Percentiles rank a stretch among this genome's conserved stretches.
These are phyloP conservation scores for Platysteira castanea DNA, from an alignment of 2,113 vertebrate species.

Conservation along the genomic window DNA sequence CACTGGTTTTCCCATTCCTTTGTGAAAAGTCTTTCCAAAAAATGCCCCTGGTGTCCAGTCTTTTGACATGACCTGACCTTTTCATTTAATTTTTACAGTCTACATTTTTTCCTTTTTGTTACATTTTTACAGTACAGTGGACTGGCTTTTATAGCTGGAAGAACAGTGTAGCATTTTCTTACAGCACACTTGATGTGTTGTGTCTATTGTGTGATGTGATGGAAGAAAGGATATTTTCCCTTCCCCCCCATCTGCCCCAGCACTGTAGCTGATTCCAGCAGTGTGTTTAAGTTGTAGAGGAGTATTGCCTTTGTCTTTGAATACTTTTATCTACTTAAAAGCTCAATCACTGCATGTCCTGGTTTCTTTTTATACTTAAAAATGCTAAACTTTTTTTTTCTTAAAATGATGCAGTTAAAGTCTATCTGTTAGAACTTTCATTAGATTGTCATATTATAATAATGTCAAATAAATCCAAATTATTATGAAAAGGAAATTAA, in stretches of 20 bases:
- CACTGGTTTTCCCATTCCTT: neutral
- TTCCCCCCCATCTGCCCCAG: neutral
- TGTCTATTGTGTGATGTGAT: neutral
- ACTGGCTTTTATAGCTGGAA: neutral
- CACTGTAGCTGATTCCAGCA: neutral
- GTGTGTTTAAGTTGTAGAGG: neutral
- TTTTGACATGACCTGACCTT: neutral
- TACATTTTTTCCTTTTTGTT: neutral
- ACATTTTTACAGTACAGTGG: neutral
- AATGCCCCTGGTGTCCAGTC: neutral
- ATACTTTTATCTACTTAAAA: neutral
- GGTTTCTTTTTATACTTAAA: neutral
- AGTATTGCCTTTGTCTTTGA: neutral
- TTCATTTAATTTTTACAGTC: neutral
- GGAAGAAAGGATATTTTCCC: neutral
- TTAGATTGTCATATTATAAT: neutral
- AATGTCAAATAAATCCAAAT: neutral
- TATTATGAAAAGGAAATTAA: neutral
- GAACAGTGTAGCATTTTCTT: neutral
- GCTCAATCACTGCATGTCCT: neutral
- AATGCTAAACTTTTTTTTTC: neutral
- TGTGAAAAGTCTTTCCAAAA: neutral
- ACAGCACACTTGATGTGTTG: neutral
- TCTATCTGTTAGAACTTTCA: neutral
- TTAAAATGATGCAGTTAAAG: neutral